phyloP scores from a whole-genome alignment of 2,113 vertebrate species.

The Siniperca chuatsi region DNA sequence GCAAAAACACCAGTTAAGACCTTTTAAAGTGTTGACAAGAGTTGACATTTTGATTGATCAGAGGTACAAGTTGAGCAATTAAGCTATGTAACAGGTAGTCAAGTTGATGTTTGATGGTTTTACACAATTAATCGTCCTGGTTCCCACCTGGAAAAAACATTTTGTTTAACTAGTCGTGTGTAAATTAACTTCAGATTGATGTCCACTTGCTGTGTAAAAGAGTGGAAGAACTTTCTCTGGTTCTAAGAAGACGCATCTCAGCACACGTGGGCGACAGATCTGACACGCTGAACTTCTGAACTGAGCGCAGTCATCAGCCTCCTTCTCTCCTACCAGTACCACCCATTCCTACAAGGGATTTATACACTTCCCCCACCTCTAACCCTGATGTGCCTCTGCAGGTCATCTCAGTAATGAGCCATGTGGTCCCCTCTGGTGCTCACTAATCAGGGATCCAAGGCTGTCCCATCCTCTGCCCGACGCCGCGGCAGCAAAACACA shows the following conservation, averaged over 20 bases:
- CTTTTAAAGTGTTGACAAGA: background rate
- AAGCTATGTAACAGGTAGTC: background rate
- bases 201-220: background rate
- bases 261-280: constrained; percentile 45
- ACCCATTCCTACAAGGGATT: constrained; percentile 33
- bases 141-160: background rate
- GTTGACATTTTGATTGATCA: background rate
- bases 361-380: constrained; percentile 52
- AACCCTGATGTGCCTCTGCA: constrained; percentile 52
- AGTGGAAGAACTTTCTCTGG: constrained; percentile 28
- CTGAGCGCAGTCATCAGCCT: constrained; percentile 42
- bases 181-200: constrained; percentile 12
- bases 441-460: constrained; percentile 71
- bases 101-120: background rate
- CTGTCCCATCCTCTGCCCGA: constrained; percentile 56
- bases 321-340: constrained; percentile 14
- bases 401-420: constrained; percentile 74
- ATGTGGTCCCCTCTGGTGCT: constrained; percentile 61
- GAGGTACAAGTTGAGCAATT: background rate
- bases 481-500: constrained; percentile 24
- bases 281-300: constrained; percentile 72
- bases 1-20: too few relatives aligned
- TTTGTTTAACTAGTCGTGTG: background rate
- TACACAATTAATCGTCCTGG: background rate
- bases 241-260: background rate